Evolutionary conservation across 2,888 invertebrate genomes (phyloP).

Genomic region (Folsomia manolachei): DNA sequence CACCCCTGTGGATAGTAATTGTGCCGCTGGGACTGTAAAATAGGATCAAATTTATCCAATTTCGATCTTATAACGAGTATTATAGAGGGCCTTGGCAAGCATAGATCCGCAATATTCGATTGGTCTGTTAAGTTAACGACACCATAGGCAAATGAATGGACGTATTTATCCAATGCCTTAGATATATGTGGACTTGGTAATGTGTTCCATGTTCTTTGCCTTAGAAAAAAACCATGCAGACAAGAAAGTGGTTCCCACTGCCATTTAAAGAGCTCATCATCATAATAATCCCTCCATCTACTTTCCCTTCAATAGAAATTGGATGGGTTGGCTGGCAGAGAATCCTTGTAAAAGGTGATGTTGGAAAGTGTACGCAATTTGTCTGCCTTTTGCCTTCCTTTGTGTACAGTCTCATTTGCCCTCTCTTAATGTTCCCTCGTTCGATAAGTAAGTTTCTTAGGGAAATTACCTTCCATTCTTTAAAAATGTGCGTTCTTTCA

Average conservation of each 20-base stretch:
- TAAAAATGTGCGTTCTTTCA: no score
- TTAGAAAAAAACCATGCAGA: no score
- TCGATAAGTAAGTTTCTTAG: background rate
- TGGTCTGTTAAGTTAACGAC: background rate
- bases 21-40: background rate
- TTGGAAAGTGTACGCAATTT: constrained; percentile 18
- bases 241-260: background rate
- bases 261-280: constrained; percentile 19
- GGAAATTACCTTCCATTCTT: constrained; percentile 17
- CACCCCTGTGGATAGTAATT: background rate
- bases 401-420: no score
- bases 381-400: constrained; percentile 2
- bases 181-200: no score
- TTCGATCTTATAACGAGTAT: background rate
- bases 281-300: constrained; percentile 18
- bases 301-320: background rate
- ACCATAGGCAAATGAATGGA: background rate
- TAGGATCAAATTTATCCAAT: background rate
- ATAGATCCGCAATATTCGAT: background rate
- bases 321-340: background rate
- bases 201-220: no score
- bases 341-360: background rate
- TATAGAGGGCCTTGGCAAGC: no score
- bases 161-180: no score
- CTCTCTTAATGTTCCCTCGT: background rate